phyloP scores from a whole-genome alignment of 1,140 invertebrate genomes.

The Hylaeus anthracinus region DNA sequence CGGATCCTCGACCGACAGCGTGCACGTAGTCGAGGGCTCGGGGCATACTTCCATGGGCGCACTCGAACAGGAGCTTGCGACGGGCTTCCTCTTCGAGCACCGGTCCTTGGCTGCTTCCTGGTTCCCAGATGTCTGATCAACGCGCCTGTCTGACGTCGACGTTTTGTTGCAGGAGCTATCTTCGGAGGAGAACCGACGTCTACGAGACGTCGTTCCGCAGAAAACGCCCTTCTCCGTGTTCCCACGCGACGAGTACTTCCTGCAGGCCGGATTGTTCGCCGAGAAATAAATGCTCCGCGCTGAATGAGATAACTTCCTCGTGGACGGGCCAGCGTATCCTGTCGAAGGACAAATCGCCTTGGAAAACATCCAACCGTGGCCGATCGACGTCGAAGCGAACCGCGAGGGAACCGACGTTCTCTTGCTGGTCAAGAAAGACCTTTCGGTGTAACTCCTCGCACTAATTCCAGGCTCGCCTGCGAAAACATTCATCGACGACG shows the following conservation, averaged over 20 bases:
- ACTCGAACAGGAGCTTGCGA: neutral
- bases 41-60: neutral
- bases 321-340: neutral
- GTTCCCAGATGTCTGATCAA: neutral
- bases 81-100: neutral
- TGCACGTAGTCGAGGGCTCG: neutral
- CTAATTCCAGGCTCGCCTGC: too few species aligned
- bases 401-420: neutral
- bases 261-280: too few species aligned
- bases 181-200: neutral
- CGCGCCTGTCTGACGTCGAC: neutral
- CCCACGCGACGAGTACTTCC: neutral
- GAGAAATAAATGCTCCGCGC: neutral
- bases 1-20: neutral
- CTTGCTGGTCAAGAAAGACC: neutral
- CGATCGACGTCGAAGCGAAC: constrained; percentile 7
- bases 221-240: neutral
- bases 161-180: neutral
- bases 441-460: neutral
- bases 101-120: neutral
- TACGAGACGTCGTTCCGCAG: neutral
- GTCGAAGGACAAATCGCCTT: constrained; percentile 29
- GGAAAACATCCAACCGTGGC: constrained; percentile 29
- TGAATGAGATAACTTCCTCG: constrained; percentile 5
- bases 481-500: neutral